phyloP scores from a whole-genome alignment of 2,113 vertebrate genomes.

The Peromyscus polionotus region DNA sequence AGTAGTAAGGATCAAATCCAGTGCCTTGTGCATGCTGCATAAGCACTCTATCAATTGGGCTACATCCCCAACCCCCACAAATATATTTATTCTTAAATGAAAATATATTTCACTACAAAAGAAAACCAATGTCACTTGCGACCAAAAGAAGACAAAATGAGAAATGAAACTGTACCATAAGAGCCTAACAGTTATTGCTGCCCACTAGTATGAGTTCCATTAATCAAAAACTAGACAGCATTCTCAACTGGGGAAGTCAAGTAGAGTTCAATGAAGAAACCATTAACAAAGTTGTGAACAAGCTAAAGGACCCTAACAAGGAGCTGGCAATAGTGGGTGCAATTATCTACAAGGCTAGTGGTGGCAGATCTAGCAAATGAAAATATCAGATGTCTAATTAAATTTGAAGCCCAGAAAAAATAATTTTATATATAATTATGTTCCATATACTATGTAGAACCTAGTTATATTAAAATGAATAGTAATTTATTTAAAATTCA shows the following conservation, averaged over 20 bases:
- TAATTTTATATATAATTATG: neutral
- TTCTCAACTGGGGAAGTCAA: neutral
- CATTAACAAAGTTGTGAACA: neutral
- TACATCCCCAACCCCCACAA: too few relatives aligned
- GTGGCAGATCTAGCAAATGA: neutral
- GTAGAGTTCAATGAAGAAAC: neutral
- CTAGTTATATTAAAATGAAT: neutral
- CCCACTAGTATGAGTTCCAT: neutral
- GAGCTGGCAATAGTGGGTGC: neutral
- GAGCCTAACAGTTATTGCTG: neutral
- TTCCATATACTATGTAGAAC: neutral
- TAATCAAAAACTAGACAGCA: neutral
- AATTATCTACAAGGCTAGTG: neutral
- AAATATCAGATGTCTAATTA: neutral
- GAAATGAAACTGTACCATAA: neutral
- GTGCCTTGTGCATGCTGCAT: neutral
- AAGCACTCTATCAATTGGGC: neutral
- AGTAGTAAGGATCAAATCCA: neutral
- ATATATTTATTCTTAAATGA: constrained; percentile 21
- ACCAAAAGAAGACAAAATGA: neutral
- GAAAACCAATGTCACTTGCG: neutral
- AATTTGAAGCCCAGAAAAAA: constrained; percentile 27
- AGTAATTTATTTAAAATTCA: constrained; percentile 36
- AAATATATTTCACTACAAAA: constrained; percentile 32
- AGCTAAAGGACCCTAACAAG: neutral